Evolutionary conservation across 2,888 invertebrate genomes (phyloP), one percentile per base, ranked within the genome.

Genomic region (Cancer borealis): DNA sequence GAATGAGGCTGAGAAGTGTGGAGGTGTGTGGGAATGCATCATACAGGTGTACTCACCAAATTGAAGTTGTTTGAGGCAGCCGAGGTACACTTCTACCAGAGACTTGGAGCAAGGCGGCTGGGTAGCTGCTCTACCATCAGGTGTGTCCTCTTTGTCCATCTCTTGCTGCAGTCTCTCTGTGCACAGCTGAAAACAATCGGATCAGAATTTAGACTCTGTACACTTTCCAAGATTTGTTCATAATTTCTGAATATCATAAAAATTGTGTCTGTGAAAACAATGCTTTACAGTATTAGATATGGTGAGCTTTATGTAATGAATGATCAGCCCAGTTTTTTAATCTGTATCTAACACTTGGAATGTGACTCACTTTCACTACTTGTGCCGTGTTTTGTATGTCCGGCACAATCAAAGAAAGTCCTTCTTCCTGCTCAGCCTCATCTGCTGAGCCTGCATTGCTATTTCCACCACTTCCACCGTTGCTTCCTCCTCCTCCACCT

Each of bases 371-470:
- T 96, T 97, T 96, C 84, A 97, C 97, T 91, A 97, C 96, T 90
- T 96, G 96, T 5, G 97, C 97, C 0, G 97, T 97, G 89, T 97
- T 98, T 97, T 98, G 98, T 96, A 99, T 99, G 96, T 99, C 99
- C 0, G 98, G 98, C 96, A 99, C 99, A 73, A 99, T 97, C 94
- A 98, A 97, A 0, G 99, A 98, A 91, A 99, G 97, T 0, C 99
- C 99, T 96, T 99, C 99, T 96, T 98, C 98, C 96, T 98, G 98
- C 96, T 98, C 98, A 49, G 98, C 97, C 95, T 98, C 98, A 73
- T 97, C 97, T 92, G 96, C 96, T 95, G 96, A 96, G 88, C 96
- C 97, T 30, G 96, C 96, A 2, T 96, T 95, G 10, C 91, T 93
- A n/a, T 90, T 92, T 21, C 93, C 92, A 12, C 91, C 92, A 91